Evolutionary conservation across 2,888 invertebrate genomes (phyloP).

Genomic region (Erpobdella octoculata): DNA sequence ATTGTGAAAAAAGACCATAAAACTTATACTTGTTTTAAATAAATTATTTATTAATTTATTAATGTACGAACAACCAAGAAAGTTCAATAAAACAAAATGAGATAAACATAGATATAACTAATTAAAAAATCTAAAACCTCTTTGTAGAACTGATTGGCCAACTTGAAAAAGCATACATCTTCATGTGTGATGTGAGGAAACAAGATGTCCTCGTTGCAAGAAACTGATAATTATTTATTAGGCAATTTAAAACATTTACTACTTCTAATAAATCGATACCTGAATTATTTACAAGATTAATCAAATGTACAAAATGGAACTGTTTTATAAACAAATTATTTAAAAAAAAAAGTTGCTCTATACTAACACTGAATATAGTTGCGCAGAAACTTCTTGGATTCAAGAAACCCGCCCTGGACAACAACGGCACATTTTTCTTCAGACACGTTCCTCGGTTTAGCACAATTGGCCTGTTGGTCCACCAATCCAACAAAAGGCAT

Average conservation of each 20-base stretch:
- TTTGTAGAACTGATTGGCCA: conserved; percentile 17
- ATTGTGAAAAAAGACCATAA: not conserved
- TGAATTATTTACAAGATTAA: too few species aligned
- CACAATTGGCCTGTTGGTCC: too few species aligned
- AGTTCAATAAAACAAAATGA: not conserved
- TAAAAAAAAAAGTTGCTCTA: not conserved
- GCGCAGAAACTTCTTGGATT: not conserved
- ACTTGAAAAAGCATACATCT: conserved; percentile 23
- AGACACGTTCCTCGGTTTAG: too few species aligned
- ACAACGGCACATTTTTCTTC: not conserved
- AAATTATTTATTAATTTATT: not conserved
- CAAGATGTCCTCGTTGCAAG: conserved; percentile 25
- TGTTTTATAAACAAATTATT: not conserved
- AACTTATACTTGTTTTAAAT: not conserved
- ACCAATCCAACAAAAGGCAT: too few species aligned
- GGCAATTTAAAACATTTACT: not conserved
- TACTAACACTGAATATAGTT: not conserved
- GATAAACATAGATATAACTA: too few species aligned
- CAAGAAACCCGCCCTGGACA: not conserved
- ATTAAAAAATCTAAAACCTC: too few species aligned
- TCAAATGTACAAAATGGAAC: not conserved
- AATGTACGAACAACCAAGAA: not conserved
- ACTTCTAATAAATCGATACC: too few species aligned
- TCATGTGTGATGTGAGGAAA: conserved; percentile 30
- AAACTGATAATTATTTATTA: not conserved